Percentiles rank a stretch among this genome's conserved stretches.
phyloP scores from a whole-genome alignment of 2,113 vertebrate species.

The Heterocephalus glaber region DNA sequence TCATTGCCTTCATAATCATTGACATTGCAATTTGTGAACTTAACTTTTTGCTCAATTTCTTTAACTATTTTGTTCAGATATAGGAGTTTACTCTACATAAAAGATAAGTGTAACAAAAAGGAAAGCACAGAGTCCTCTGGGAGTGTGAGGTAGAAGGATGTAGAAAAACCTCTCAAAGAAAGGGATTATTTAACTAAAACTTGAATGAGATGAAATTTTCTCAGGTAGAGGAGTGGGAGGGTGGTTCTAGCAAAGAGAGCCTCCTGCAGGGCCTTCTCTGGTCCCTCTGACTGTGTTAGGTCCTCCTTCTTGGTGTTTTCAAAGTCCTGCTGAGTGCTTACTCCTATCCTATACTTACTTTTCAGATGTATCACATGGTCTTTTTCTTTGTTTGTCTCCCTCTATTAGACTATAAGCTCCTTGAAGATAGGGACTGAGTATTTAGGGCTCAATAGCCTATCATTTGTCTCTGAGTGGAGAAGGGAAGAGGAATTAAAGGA shows the following conservation, averaged over 20 bases:
- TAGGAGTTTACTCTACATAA: background rate
- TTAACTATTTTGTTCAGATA: background rate
- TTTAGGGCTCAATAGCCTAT: background rate
- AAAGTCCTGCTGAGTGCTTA: background rate
- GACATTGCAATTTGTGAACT: background rate
- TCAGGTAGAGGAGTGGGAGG: background rate
- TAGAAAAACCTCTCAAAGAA: background rate
- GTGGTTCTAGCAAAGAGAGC: background rate
- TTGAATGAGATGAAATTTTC: background rate
- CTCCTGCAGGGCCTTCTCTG: background rate
- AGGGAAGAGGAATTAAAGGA: background rate
- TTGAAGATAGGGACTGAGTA: background rate
- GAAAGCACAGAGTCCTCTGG: background rate
- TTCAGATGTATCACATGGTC: background rate
- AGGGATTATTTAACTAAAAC: slow-evolving; percentile 7
- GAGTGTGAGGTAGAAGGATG: background rate
- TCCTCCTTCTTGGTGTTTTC: background rate
- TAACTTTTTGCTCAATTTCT: background rate
- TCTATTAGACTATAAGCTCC: background rate
- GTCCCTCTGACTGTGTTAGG: background rate
- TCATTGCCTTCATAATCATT: background rate
- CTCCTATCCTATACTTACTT: background rate
- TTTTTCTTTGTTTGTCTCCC: background rate
- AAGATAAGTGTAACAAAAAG: background rate
- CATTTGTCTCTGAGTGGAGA: background rate